These are phyloP conservation scores for Zoanthus sociatus DNA, from an alignment of 92 coral and sea anemone species.

Conservation along the genomic window DNA sequence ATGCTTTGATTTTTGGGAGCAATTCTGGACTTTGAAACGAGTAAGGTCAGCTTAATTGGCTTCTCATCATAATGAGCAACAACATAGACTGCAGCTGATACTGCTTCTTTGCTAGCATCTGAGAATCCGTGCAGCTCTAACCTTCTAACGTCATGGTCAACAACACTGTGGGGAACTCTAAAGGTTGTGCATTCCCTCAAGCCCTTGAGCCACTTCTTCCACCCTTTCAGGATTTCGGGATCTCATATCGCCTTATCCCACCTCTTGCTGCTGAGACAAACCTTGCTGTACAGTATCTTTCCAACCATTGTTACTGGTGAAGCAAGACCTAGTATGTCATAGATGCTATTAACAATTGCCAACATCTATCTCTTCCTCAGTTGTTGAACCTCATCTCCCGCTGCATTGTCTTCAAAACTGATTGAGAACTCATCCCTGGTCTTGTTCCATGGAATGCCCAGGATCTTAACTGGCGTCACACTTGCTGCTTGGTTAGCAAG, in stretches of 20 bases:
- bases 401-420: too few species aligned
- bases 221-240: constrained; percentile 39
- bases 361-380: constrained; percentile 7
- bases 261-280: constrained; percentile 40
- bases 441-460: constrained; percentile 11
- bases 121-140: constrained; percentile 64
- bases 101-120: constrained; percentile 66
- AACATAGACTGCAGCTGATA: constrained; percentile 45
- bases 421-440: too few species aligned
- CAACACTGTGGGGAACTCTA: constrained; percentile 71
- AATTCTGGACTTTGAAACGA: constrained; percentile 65
- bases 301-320: background rate
- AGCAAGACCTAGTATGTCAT: background rate
- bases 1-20: constrained; percentile 56
- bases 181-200: constrained; percentile 38
- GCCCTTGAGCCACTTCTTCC: constrained; percentile 57
- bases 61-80: background rate
- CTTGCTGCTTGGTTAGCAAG: background rate
- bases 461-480: background rate
- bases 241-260: constrained; percentile 70
- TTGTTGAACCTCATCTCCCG: too few species aligned
- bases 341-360: background rate
- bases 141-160: background rate
- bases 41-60: constrained; percentile 53
- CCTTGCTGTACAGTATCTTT: constrained; percentile 43